A percentile compares a stretch with the other conserved stretches of the same genome.
These are phyloP conservation scores for Cetonia aurata DNA, from an alignment of 2,888 invertebrate species.

Conservation along the genomic window DNA sequence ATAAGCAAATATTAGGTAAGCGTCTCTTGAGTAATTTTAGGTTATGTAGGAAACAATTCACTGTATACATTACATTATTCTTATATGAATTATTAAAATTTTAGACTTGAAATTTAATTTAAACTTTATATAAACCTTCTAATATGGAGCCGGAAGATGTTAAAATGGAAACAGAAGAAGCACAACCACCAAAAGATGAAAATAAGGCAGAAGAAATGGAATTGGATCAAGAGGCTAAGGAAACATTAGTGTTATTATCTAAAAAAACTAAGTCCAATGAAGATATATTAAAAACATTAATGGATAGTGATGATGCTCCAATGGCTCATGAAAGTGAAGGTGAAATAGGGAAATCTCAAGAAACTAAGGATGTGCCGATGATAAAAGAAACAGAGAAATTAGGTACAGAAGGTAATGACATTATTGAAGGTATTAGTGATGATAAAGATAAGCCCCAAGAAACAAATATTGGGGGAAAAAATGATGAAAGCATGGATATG, in stretches of 20 bases:
- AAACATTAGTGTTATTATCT: conserved; percentile 8
- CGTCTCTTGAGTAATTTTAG: conserved; percentile 12
- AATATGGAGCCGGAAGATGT: conserved; percentile 31
- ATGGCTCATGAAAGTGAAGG: neutral
- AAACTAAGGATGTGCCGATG: conserved; percentile 1
- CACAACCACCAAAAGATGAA: neutral
- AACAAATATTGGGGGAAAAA: neutral
- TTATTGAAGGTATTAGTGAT: conserved; percentile 3
- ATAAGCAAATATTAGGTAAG: neutral
- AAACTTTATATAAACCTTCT: neutral
- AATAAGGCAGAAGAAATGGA: conserved; percentile 26
- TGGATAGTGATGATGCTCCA: conserved; percentile 34
- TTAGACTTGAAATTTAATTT: conserved; percentile 1
- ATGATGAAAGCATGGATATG: conserved; percentile 10
- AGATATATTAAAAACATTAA: conserved; percentile 31
- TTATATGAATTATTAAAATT: neutral
- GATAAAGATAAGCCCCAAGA: conserved; percentile 8
- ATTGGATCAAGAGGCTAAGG: conserved; percentile 19
- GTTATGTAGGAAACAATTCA: conserved; percentile 9
- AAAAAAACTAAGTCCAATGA: conserved; percentile 20
- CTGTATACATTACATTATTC: neutral
- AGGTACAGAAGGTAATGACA: conserved; percentile 7
- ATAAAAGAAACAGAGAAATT: neutral
- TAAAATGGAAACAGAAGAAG: conserved; percentile 22
- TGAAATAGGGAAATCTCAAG: conserved; percentile 2